Percentiles rank a stretch among this genome's conserved stretches.
Evolutionary conservation across 2,888 invertebrate genomes (phyloP).

Genomic region (Calephelis perditalis): DNA sequence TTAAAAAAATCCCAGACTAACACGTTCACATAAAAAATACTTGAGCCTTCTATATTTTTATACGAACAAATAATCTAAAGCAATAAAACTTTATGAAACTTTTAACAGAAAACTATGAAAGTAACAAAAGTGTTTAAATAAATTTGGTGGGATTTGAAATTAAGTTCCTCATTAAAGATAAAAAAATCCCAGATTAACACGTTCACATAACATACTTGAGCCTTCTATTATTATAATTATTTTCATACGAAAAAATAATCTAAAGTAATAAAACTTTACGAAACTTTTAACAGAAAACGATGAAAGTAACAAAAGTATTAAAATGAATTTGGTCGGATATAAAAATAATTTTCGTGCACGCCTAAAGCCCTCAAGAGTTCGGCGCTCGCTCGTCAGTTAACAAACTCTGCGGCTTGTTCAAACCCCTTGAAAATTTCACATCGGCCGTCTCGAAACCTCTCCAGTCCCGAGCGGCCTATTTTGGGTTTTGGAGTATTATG

Average conservation of each 20-base stretch:
- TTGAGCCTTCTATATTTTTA: no score
- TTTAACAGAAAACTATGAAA: no score
- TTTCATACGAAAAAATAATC: no score
- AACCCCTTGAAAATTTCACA: conserved; percentile 48
- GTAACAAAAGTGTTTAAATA: neutral
- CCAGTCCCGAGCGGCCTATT: conserved; percentile 46
- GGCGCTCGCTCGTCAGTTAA: conserved; percentile 45
- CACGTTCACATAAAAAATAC: no score
- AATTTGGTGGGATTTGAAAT: neutral
- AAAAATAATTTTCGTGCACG: conserved; percentile 12
- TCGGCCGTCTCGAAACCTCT: conserved; percentile 44
- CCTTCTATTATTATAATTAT: no score
- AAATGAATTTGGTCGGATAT: conserved; percentile 8
- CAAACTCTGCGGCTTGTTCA: conserved; percentile 41
- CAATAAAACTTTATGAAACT: no score
- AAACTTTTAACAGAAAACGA: no score
- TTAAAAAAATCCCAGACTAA: no score
- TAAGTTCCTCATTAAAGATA: neutral
- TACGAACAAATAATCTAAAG: no score
- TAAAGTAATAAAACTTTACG: no score
- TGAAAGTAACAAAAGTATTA: neutral
- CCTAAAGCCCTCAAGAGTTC: conserved; percentile 27
- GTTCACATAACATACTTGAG: no score
- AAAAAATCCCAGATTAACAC: no score
- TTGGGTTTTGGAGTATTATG: conserved; percentile 42